Percentiles rank a stretch among this genome's conserved stretches.
These are phyloP conservation scores for Plectrocnemia conspersa DNA, from an alignment of 1,140 invertebrate genomes.

Conservation along the genomic window DNA sequence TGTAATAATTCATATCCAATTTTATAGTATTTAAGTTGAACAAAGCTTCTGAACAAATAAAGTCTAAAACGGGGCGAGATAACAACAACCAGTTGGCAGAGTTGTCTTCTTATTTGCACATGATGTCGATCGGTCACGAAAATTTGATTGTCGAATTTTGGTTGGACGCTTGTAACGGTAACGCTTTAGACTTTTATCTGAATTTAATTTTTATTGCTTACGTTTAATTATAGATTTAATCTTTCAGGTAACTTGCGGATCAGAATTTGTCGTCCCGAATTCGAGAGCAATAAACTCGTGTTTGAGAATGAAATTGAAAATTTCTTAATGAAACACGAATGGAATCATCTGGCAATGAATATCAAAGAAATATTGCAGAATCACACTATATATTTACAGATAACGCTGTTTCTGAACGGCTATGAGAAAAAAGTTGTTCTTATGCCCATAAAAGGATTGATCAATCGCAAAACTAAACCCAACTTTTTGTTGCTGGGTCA, in stretches of 20 bases:
- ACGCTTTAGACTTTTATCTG: constrained; percentile 19
- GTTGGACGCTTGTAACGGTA: constrained; percentile 50
- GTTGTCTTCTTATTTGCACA: constrained; percentile 46
- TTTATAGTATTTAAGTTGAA: no score
- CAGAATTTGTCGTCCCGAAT: constrained; percentile 54
- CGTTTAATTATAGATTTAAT: background rate
- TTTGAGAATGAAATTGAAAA: constrained; percentile 52
- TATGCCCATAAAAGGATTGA: constrained; percentile 48
- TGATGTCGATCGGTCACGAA: constrained; percentile 55
- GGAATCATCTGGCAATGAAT: constrained; percentile 60
- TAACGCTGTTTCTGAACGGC: constrained; percentile 50
- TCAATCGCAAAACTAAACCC: constrained; percentile 49
- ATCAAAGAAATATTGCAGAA: constrained; percentile 55
- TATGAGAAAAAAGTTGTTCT: constrained; percentile 41
- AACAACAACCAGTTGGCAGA: background rate
- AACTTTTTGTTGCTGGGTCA: constrained; percentile 50
- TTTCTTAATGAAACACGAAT: constrained; percentile 49
- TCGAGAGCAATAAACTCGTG: constrained; percentile 51
- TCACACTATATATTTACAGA: constrained; percentile 44
- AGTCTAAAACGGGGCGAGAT: background rate
- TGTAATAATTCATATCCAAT: constrained; percentile 1
- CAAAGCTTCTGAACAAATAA: no score
- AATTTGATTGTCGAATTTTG: constrained; percentile 51
- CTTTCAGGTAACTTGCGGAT: constrained; percentile 50
- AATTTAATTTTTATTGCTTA: background rate